Evolutionary conservation across 2,113 vertebrate species (phyloP), one percentile per base, ranked within the genome.

Genomic region (Emydura subglobosa): DNA sequence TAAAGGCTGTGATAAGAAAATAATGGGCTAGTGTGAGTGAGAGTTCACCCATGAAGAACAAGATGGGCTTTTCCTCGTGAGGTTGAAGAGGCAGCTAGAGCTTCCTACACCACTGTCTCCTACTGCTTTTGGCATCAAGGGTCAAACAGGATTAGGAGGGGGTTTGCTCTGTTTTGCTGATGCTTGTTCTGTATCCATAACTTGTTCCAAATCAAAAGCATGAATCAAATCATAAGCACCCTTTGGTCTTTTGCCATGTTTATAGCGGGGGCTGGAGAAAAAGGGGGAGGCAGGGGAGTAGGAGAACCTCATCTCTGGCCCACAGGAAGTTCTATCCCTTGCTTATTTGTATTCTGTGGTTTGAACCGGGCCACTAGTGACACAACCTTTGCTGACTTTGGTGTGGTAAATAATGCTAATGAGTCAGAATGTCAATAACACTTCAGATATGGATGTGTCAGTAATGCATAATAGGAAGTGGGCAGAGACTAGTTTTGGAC

Each of bases 291-390:
- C 11, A 34, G 85, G 82, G 82, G 89, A 82, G 83, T 83, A 27
- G 57, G 72, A 91, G 44, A 22, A 29, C 54, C 90, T 86, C 50
- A 91, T 84, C 74, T 61, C 17, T 81, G 94, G 53, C 82, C 79
- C 29, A 50, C 80, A 84, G n/a, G 39, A 68, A 55, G 65, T 89
- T 57, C 89, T 95, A 81, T 59, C 87, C 65, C 83, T 29, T 95
- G 83, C 90, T 97, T 93, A 90, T 97, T 97, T 97, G 85, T 96
- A 59, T 96, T 95, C 65, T 87, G 93, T 92, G 89, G 61, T 81
- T 65, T 88, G 85, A 89, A 55, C 39, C 59, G 83, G 87, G 78
- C 47, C 90, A 54, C 53, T 65, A 86, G 84, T 95, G 86, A 93
- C 86, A 83, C 42, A 79, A 89, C 44, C 53, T 22, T 86, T 97